Evolutionary conservation across 2,113 vertebrate species (phyloP).

Genomic region (Acanthochromis polyacanthus): DNA sequence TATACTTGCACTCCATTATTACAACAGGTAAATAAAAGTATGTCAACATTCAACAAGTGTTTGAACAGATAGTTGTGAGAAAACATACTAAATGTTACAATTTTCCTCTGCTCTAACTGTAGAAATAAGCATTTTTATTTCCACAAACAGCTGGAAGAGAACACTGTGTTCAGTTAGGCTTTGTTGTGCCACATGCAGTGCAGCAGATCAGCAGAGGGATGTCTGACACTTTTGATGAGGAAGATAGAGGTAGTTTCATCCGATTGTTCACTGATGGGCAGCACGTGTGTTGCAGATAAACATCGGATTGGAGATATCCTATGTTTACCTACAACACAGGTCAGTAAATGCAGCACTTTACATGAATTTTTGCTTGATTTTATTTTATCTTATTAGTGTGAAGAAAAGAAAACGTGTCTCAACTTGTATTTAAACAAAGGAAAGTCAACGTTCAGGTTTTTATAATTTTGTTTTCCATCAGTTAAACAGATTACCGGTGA

Average conservation of each 20-base stretch:
- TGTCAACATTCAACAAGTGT: background rate
- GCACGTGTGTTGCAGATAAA: too few relatives aligned
- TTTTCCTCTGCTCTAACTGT: slow-evolving; percentile 15
- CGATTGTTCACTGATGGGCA: background rate
- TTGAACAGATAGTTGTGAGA: background rate
- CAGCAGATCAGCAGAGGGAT: background rate
- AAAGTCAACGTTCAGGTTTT: too few relatives aligned
- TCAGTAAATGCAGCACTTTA: background rate
- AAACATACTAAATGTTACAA: slow-evolving; percentile 17
- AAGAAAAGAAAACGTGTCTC: too few relatives aligned
- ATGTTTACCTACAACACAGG: too few relatives aligned
- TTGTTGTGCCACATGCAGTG: slow-evolving; percentile 22
- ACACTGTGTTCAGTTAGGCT: slow-evolving; percentile 13
- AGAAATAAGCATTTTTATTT: slow-evolving; percentile 29
- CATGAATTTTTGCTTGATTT: background rate
- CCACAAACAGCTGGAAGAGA: slow-evolving; percentile 17
- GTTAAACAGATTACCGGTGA: too few relatives aligned
- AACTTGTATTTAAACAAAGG: too few relatives aligned
- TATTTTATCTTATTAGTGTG: background rate
- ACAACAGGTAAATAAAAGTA: background rate
- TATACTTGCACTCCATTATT: background rate
- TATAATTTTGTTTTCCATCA: too few relatives aligned
- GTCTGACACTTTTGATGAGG: slow-evolving; percentile 4
- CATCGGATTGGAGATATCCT: background rate
- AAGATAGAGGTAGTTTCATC: background rate